phyloP scores from a whole-genome alignment of 2,888 invertebrate genomes.

The Malthinus seriepunctatus region DNA sequence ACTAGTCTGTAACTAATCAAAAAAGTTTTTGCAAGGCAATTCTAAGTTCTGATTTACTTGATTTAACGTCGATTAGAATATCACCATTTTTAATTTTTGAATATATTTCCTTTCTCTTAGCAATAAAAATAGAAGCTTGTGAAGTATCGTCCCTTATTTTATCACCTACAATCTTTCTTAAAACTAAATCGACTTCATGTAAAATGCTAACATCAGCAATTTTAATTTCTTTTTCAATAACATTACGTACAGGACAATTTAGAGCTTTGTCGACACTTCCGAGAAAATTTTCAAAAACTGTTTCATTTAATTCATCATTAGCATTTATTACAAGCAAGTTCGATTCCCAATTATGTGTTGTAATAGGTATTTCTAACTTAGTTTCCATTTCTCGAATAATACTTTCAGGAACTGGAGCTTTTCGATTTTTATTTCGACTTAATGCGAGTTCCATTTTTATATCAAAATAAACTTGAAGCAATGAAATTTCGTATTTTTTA shows the following conservation, averaged over 20 bases:
- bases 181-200: conserved; percentile 27
- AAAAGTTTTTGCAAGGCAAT: not conserved
- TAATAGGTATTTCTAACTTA: conserved; percentile 25
- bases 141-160: conserved; percentile 21
- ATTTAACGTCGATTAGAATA: conserved; percentile 9
- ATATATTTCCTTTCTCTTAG: conserved; percentile 23
- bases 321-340: conserved; percentile 18
- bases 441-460: conserved; percentile 24
- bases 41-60: not conserved
- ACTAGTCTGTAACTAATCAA: too few species aligned
- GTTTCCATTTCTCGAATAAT: conserved; percentile 25
- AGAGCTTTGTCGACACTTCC: conserved; percentile 15
- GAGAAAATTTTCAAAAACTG: conserved; percentile 10
- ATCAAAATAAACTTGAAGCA: conserved; percentile 30
- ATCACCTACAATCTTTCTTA: conserved; percentile 28
- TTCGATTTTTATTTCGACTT: conserved; percentile 19
- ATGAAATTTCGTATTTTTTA: conserved; percentile 22
- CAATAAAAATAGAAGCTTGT: conserved; percentile 8
- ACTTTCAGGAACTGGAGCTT: conserved; percentile 14
- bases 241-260: conserved; percentile 8
- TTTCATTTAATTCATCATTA: conserved; percentile 11
- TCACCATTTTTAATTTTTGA: conserved; percentile 20
- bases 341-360: conserved; percentile 14
- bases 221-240: conserved; percentile 2
- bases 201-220: conserved; percentile 12